Percentiles rank a stretch among this genome's conserved stretches.
phyloP scores from a whole-genome alignment of 2,797 vertebrate genomes.

The Scleropages formosus region DNA sequence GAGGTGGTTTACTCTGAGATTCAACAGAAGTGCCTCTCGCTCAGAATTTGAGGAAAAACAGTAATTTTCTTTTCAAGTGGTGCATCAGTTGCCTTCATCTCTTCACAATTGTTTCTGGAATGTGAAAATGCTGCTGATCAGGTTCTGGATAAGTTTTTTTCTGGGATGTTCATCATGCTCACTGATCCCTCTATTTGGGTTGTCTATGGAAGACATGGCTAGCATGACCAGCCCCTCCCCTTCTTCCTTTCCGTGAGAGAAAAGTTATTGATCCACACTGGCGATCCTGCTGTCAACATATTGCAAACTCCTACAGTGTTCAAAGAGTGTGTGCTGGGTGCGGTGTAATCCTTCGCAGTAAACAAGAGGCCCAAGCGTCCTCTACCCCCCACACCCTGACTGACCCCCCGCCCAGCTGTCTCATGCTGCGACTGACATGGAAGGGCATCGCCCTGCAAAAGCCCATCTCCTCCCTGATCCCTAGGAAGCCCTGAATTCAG shows the following conservation, averaged over 20 bases:
- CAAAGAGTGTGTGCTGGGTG: slow-evolving; percentile 33
- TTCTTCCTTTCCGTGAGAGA: slow-evolving; percentile 39
- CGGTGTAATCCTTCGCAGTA: slow-evolving; percentile 40
- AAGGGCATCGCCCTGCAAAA: not conserved
- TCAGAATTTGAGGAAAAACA: no score
- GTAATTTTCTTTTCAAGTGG: not conserved
- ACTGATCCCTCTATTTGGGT: not conserved
- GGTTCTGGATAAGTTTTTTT: not conserved
- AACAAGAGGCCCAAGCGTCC: slow-evolving; percentile 25
- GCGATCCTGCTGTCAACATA: slow-evolving; percentile 44
- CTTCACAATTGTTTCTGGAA: not conserved
- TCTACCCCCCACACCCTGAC: not conserved
- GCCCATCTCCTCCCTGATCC: slow-evolving; percentile 11
- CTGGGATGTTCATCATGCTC: not conserved
- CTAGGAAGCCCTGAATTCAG: not conserved
- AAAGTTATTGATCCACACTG: slow-evolving; percentile 48
- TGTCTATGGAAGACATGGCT: not conserved
- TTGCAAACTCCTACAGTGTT: slow-evolving; percentile 40
- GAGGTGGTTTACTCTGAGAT: not conserved
- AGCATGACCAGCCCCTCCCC: slow-evolving; percentile 1
- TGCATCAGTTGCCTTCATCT: not conserved
- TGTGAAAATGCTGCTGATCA: not conserved
- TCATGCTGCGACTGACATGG: not conserved
- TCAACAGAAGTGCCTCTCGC: not conserved
- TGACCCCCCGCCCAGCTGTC: not conserved